These are phyloP conservation scores for Trichechus manatus DNA, from an alignment of 2,113 vertebrate species.

Conservation along the genomic window DNA sequence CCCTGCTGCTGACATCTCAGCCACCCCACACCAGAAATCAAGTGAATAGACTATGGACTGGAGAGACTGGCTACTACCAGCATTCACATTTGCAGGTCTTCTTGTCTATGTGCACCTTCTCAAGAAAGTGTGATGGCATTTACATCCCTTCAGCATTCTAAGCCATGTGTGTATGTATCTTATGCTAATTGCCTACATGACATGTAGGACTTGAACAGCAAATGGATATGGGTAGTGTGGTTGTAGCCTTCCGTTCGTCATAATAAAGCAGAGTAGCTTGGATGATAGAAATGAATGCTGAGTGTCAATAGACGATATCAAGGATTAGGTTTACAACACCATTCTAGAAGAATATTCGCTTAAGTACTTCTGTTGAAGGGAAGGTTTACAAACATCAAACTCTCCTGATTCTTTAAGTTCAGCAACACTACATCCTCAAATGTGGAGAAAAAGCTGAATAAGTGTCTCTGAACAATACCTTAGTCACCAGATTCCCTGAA, in stretches of 20 bases:
- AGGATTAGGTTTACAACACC: not conserved
- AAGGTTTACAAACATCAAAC: not conserved
- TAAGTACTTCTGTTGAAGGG: not conserved
- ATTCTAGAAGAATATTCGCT: not conserved
- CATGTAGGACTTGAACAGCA: not conserved
- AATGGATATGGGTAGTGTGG: not conserved
- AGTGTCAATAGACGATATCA: not conserved
- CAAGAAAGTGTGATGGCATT: not conserved
- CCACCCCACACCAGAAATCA: not conserved
- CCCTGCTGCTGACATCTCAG: not conserved
- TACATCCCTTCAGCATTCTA: not conserved
- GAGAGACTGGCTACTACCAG: too few relatives aligned
- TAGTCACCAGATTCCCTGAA: not conserved
- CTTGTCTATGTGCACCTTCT: not conserved
- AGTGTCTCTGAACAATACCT: not conserved
- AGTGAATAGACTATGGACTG: not conserved
- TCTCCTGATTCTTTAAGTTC: not conserved
- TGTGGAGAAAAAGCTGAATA: not conserved
- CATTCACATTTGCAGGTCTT: too few relatives aligned
- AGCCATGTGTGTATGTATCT: rapidly evolving
- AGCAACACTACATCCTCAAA: not conserved
- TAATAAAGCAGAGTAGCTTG: not conserved
- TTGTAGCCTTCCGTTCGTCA: not conserved
- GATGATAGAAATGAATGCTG: not conserved
- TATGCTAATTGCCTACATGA: not conserved